Conservation (phyloP, 35 echinoderm and acorn worm species). For the Lytechinus variegatus region DNA sequence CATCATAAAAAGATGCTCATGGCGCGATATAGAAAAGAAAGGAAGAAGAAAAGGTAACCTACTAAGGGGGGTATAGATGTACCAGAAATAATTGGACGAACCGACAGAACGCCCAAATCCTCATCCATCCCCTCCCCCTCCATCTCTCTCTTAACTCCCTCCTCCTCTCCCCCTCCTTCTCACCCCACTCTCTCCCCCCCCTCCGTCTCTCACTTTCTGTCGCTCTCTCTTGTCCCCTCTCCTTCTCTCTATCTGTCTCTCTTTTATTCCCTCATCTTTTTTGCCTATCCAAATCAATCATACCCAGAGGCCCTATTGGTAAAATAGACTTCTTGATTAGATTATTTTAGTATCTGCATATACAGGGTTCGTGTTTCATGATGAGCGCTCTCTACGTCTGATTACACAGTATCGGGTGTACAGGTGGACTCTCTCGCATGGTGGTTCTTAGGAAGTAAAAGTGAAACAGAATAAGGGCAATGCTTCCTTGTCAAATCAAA, state of each 20-base stretch:
- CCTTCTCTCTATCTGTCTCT: not conserved
- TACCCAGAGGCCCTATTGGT: not conserved
- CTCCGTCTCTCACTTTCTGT: not conserved
- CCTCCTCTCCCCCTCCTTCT: not conserved
- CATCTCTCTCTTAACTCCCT: not conserved
- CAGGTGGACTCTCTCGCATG: not conserved
- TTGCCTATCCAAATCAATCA: not conserved
- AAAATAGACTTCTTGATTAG: not conserved
- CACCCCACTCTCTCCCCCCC: not conserved
- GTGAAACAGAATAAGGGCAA: too few relatives aligned
- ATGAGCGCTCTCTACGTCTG: constrained; percentile 5
- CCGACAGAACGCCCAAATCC: too few relatives aligned
- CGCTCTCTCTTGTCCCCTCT: not conserved
- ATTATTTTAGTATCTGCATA: not conserved
- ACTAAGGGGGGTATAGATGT: too few relatives aligned
- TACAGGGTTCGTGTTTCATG: not conserved
- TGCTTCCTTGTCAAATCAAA: too few relatives aligned
- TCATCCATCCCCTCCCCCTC: too few relatives aligned
- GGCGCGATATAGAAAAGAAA: too few relatives aligned
- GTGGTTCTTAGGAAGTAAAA: not conserved
- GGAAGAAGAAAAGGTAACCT: too few relatives aligned
- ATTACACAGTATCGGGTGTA: not conserved
- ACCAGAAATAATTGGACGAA: too few relatives aligned
- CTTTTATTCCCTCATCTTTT: too few relatives aligned
- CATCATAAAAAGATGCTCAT: too few relatives aligned